Conservation (phyloP, 2,888 invertebrate species). For the Hypolimnas misippus region DNA sequence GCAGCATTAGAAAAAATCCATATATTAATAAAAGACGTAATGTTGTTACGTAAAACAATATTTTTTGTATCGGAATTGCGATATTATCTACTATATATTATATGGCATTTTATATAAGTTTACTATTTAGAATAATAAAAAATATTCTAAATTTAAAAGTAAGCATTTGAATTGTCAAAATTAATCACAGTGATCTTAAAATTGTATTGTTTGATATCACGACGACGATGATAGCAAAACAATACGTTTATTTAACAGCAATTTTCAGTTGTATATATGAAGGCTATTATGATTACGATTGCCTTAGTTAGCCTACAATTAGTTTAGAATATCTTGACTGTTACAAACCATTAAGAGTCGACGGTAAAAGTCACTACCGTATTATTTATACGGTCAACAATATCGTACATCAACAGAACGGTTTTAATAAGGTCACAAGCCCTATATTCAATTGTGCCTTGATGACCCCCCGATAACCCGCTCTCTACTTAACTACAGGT, state of each 20-base stretch:
- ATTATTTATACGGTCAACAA: conserved; percentile 33
- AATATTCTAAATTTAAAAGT: too few relatives aligned
- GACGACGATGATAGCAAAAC: too few relatives aligned
- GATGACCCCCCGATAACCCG: conserved; percentile 68
- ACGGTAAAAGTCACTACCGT: conserved; percentile 12
- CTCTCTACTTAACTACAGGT: conserved; percentile 62
- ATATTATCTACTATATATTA: conserved; percentile 5
- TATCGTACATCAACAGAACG: conserved; percentile 38
- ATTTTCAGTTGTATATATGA: too few relatives aligned
- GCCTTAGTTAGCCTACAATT: too few relatives aligned
- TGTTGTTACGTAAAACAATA: conserved; percentile 19
- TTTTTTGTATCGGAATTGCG: conserved; percentile 17
- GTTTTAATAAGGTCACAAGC: conserved; percentile 44
- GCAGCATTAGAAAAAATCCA: conserved; percentile 16
- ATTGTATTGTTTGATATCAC: too few relatives aligned
- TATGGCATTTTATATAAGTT: conserved; percentile 1
- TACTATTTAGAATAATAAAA: background rate
- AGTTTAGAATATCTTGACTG: background rate
- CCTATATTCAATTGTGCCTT: conserved; percentile 47
- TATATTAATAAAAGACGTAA: conserved; percentile 25
- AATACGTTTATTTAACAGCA: too few relatives aligned
- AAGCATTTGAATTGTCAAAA: too few relatives aligned
- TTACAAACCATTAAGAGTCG: background rate
- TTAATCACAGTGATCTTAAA: too few relatives aligned
- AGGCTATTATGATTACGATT: too few relatives aligned